Evolutionary conservation across 1,140 invertebrate genomes (phyloP).

Genomic region (Frieseomelitta varia): DNA sequence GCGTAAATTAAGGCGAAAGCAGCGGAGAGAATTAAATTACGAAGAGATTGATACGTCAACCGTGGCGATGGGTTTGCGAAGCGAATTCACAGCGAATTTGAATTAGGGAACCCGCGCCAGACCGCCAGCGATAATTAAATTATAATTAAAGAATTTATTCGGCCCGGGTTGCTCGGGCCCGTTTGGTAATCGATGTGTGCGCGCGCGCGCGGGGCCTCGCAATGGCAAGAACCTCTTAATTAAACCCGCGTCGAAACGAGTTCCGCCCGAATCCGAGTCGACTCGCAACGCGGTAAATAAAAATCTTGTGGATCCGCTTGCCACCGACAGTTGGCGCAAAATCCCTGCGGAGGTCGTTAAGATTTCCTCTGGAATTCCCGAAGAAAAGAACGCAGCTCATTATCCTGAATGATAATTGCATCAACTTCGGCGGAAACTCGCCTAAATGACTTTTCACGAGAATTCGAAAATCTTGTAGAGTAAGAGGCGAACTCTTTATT

Average conservation of each 20-base stretch:
- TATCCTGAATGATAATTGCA: neutral
- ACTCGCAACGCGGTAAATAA: constrained; percentile 10
- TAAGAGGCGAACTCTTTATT: too few relatives aligned
- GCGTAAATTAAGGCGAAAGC: constrained; percentile 1
- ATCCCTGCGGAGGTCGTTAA: neutral
- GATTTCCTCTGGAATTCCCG: neutral
- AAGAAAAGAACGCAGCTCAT: neutral
- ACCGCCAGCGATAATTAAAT: constrained; percentile 35
- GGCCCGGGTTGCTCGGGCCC: neutral
- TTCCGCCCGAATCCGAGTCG: neutral
- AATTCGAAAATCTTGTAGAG: too few relatives aligned
- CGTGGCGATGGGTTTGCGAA: neutral
- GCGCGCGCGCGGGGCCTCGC: too few relatives aligned
- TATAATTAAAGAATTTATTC: constrained; percentile 38
- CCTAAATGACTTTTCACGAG: too few relatives aligned
- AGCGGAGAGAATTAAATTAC: neutral
- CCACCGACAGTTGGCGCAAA: neutral
- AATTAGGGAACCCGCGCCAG: neutral
- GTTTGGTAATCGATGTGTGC: neutral
- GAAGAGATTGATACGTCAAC: neutral
- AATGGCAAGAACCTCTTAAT: constrained; percentile 30
- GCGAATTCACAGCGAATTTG: neutral
- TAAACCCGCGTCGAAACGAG: constrained; percentile 17
- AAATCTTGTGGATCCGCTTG: neutral
- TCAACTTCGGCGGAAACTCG: neutral